Percentiles rank a stretch among this genome's conserved stretches.
These are phyloP conservation scores for Cryptocephalus moraei DNA, from an alignment of 2,888 invertebrate species.

Conservation along the genomic window DNA sequence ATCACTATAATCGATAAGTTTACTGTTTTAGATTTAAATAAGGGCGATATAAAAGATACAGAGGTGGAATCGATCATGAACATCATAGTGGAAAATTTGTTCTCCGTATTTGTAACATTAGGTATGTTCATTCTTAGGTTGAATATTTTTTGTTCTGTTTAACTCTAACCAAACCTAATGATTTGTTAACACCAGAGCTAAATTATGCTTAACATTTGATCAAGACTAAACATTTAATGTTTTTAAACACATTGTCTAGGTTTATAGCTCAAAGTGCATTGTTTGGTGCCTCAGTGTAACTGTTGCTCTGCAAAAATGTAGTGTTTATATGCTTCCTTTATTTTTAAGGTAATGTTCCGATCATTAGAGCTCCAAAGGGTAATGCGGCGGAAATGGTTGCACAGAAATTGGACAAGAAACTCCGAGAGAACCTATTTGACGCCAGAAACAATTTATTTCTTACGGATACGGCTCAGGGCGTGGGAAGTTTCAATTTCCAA, in stretches of 20 bases:
- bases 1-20: neutral
- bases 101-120: slow-evolving; percentile 94
- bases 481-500: slow-evolving; percentile 78
- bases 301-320: no score
- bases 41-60: slow-evolving; percentile 85
- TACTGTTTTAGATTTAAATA: slow-evolving; percentile 68
- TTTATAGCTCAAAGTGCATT: no score
- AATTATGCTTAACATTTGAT: no score
- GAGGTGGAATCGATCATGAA: slow-evolving; percentile 95
- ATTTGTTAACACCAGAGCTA: no score
- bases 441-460: slow-evolving; percentile 92
- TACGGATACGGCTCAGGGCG: slow-evolving; percentile 61
- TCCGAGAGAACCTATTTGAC: slow-evolving; percentile 94
- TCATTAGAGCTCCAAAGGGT: slow-evolving; percentile 84
- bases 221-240: no score
- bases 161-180: no score
- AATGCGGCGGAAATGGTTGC: slow-evolving; percentile 99
- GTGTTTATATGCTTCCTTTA: neutral
- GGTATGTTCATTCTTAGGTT: slow-evolving; percentile 43
- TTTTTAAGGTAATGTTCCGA: slow-evolving; percentile 65
- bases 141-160: no score
- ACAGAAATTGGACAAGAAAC: slow-evolving; percentile 90
- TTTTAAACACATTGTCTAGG: no score
- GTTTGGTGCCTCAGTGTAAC: no score
- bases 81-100: slow-evolving; percentile 88